Base-by-base conservation (phyloP, 2,113 vertebrate species). In the Nerophis ophidion region DNA sequence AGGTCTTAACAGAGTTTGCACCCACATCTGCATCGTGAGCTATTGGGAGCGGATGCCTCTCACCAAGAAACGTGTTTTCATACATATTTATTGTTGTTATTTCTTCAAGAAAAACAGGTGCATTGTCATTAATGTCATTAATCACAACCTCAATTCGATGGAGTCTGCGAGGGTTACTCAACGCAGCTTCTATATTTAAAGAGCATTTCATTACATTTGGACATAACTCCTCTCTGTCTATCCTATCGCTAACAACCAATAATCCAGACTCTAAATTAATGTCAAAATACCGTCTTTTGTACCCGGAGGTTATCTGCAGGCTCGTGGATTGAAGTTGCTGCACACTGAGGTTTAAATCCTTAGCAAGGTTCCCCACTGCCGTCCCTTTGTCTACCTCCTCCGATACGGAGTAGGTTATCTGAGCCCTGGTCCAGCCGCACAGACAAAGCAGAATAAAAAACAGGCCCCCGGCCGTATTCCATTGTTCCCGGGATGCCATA, bases 221-320 rank as follows among this genome's bases (percentile, higher is more conserved):
- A 64, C 90, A 91, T 51, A 90, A 70, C 72, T 85, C 81, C 60
- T 91, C 90, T 57, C 89, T 76, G 57, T 91, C 85, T 53, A 91
- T 80, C 57, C 81, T 80, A 17, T 90, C 84, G 34, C 34, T 72
- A 36, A 90, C 87, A 33, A 75, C 72, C 16, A 91, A 69, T 12
- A 74, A 47, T 38, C 87, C 90, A 15, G 79, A 84, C 61, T 86
- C 84, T 7, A 55, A 46, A 73, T 86, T 83, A 8, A 90, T 65
- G 48, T 88, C 77, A 51, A 91, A 88, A 86, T 68, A 87, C 26
- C 60, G 70, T 14, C 44, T 81, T n/a, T 35, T 78, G 6, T 77
- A 71, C 10, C 36, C 80, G 8, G 86, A 84, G 5, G 77, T 63
- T 12, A 91, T 83, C 7, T 80, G 79, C 67, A 90, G 76, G 48